Evolutionary conservation across 1,140 invertebrate species (phyloP).

Genomic region (Microvelia longipes): DNA sequence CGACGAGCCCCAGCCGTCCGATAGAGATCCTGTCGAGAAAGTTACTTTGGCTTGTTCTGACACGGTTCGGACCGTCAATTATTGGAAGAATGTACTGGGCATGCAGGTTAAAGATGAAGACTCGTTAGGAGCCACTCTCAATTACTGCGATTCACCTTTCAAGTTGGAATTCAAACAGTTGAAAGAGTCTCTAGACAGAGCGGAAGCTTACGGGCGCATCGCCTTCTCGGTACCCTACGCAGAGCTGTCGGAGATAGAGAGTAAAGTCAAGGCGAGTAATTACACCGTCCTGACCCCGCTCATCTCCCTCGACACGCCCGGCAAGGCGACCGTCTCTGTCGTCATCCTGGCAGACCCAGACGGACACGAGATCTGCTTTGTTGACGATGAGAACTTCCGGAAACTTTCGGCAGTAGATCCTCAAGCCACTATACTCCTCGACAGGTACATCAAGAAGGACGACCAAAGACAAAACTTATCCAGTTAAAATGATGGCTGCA

Average conservation of each 20-base stretch:
- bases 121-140: slow-evolving; percentile 43
- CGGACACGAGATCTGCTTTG: slow-evolving; percentile 96
- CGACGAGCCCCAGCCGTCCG: slow-evolving; percentile 45
- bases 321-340: slow-evolving; percentile 88
- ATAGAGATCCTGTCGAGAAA: slow-evolving; percentile 67
- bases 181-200: slow-evolving; percentile 51
- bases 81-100: slow-evolving; percentile 64
- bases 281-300: slow-evolving; percentile 73
- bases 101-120: slow-evolving; percentile 51
- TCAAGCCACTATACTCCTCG: slow-evolving; percentile 58
- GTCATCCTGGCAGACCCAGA: slow-evolving; percentile 93
- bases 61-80: slow-evolving; percentile 55
- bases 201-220: slow-evolving; percentile 85
- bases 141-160: slow-evolving; percentile 54
- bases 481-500: too few relatives aligned
- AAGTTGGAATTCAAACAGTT: slow-evolving; percentile 45
- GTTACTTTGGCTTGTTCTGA: slow-evolving; percentile 65
- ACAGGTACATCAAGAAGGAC: slow-evolving; percentile 62
- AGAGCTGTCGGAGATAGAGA: slow-evolving; percentile 56
- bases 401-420: slow-evolving; percentile 77
- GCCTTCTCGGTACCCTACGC: slow-evolving; percentile 75
- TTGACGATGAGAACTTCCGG: slow-evolving; percentile 85
- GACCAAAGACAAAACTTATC: slow-evolving; percentile 24
- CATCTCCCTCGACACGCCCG: slow-evolving; percentile 83
- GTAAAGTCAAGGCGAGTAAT: slow-evolving; percentile 51